Conservation (phyloP, 2,888 invertebrate genomes). For the Steinernema scapterisci region DNA sequence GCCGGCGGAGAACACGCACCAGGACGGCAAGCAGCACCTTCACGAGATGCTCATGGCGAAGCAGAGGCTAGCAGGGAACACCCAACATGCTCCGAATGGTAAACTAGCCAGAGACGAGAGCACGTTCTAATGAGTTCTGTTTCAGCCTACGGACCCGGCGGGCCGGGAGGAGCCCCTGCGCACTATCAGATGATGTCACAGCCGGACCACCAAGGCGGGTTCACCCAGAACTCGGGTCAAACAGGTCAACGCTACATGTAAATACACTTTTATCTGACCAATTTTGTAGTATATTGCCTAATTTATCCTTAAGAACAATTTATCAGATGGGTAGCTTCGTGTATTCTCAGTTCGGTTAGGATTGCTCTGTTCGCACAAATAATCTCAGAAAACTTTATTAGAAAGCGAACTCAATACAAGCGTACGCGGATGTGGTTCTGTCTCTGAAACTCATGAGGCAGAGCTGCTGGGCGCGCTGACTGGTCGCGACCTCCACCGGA, state of each 20-base stretch:
- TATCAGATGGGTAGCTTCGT: too few relatives aligned
- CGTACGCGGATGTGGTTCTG: too few relatives aligned
- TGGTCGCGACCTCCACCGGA: too few relatives aligned
- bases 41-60: slow-evolving; percentile 2
- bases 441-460: too few relatives aligned
- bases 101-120: too few relatives aligned
- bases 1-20: not conserved
- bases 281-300: too few relatives aligned
- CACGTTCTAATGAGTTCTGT: not conserved
- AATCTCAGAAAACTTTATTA: too few relatives aligned
- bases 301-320: too few relatives aligned
- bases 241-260: slow-evolving; percentile 31
- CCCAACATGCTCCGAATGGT: slow-evolving; percentile 13
- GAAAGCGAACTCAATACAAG: too few relatives aligned
- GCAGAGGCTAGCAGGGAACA: not conserved
- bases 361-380: too few relatives aligned
- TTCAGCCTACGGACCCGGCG: slow-evolving; percentile 26
- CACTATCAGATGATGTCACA: slow-evolving; percentile 21
- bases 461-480: too few relatives aligned
- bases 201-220: slow-evolving; percentile 25
- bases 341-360: too few relatives aligned
- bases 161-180: slow-evolving; percentile 21
- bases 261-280: not conserved
- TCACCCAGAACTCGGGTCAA: slow-evolving; percentile 27
- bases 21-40: slow-evolving; percentile 10